A percentile compares a stretch with the other conserved stretches of the same genome.
phyloP scores from a whole-genome alignment of 1,140 invertebrate species.

The Macrotrachela quadricornifera region DNA sequence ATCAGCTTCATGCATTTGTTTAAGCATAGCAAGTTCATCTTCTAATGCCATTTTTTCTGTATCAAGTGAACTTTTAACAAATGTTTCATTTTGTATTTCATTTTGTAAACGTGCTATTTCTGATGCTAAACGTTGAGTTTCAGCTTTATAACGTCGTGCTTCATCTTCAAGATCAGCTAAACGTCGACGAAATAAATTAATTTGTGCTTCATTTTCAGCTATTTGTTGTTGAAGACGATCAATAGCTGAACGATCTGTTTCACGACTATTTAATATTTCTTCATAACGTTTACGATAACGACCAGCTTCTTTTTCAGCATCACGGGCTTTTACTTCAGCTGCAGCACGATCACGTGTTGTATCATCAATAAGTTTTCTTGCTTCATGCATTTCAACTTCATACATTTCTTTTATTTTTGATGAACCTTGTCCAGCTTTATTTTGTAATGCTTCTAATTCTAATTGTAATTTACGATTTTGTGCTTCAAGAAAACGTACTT shows the following conservation, averaged over 20 bases:
- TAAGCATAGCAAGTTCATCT: conserved; percentile 6
- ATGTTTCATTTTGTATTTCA: conserved; percentile 11
- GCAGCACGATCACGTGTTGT: conserved; percentile 12
- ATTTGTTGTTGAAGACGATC: conserved; percentile 32
- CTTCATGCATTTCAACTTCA: conserved; percentile 17
- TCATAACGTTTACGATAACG: conserved; percentile 13
- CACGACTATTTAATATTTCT: conserved; percentile 28
- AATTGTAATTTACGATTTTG: conserved; percentile 32
- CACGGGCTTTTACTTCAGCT: conserved; percentile 8
- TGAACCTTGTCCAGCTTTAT: conserved; percentile 33
- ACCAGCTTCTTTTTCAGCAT: conserved; percentile 6
- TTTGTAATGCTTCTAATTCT: conserved; percentile 30
- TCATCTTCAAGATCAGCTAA: conserved; percentile 33
- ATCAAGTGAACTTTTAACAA: conserved; percentile 3
- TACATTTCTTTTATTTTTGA: conserved; percentile 21
- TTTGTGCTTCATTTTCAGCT: conserved; percentile 33
- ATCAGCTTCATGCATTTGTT: conserved; percentile 8
- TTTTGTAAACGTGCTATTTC: conserved; percentile 28
- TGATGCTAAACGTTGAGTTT: conserved; percentile 27
- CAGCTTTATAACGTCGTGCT: conserved; percentile 26
- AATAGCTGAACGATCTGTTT: conserved; percentile 30
- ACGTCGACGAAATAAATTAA: conserved; percentile 32
- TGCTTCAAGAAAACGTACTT: conserved; percentile 34
- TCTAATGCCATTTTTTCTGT: conserved; percentile 8
- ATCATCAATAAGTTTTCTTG: conserved; percentile 11